These are phyloP conservation scores for Acanthochromis polyacanthus DNA, from an alignment of 2,113 vertebrate genomes.

Conservation along the genomic window DNA sequence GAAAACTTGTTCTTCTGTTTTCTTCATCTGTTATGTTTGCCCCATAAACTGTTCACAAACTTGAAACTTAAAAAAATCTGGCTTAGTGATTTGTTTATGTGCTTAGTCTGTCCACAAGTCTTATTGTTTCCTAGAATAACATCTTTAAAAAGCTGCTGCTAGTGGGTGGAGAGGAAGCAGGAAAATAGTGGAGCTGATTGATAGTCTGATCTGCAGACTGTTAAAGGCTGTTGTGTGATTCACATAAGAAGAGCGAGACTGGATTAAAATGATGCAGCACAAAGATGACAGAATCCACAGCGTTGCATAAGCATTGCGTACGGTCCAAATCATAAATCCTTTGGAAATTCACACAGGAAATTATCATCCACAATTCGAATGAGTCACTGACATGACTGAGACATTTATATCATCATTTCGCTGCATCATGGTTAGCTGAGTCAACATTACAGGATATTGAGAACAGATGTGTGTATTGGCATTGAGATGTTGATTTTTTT, in stretches of 20 bases:
- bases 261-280: not conserved
- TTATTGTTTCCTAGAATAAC: conserved; percentile 1
- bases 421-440: not conserved
- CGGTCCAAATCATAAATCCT: no score
- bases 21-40: not conserved
- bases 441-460: not conserved
- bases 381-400: not conserved
- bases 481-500: not conserved
- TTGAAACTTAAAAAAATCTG: not conserved
- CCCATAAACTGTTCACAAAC: not conserved
- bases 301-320: not conserved
- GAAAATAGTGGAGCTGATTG: not conserved
- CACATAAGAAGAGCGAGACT: not conserved
- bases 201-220: not conserved
- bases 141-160: not conserved
- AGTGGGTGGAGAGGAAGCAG: conserved; percentile 21
- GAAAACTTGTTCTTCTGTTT: not conserved
- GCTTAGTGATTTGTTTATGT: not conserved
- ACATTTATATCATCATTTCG: not conserved
- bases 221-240: not conserved
- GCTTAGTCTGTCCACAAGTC: not conserved
- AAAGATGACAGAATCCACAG: not conserved
- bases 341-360: not conserved
- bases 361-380: not conserved
- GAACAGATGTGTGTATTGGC: not conserved